phyloP scores from a whole-genome alignment of 2,888 invertebrate genomes.

The Thymelicus lineola region DNA sequence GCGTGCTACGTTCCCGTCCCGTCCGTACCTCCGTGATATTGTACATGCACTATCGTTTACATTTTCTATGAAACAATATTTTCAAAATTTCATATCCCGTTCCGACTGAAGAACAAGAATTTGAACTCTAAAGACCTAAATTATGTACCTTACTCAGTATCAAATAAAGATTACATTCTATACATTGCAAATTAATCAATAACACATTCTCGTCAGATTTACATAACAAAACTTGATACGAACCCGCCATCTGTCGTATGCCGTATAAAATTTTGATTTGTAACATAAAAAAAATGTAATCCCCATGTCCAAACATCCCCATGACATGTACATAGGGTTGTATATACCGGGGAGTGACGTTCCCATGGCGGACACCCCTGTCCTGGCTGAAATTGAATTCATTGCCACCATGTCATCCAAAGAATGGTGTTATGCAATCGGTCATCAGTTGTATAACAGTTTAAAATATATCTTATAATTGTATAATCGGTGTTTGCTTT shows the following conservation, averaged over 20 bases:
- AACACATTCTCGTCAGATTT: neutral
- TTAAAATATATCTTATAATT: neutral
- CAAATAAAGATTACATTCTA: too few relatives aligned
- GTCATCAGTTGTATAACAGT: neutral
- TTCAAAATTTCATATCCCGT: too few relatives aligned
- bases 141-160: too few relatives aligned
- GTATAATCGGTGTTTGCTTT: neutral
- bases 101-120: too few relatives aligned
- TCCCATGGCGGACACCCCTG: constrained; percentile 55
- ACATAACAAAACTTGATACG: constrained; percentile 1
- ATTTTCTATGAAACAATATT: too few relatives aligned
- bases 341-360: constrained; percentile 54
- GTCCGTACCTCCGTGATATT: too few relatives aligned
- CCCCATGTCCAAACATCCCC: constrained; percentile 39
- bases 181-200: neutral
- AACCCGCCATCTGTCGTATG: constrained; percentile 25
- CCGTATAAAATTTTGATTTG: constrained; percentile 27
- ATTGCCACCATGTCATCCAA: constrained; percentile 65
- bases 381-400: constrained; percentile 62
- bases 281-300: constrained; percentile 28
- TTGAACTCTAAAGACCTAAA: too few relatives aligned
- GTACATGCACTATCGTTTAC: too few relatives aligned
- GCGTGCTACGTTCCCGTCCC: too few relatives aligned
- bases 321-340: constrained; percentile 38
- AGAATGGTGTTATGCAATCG: constrained; percentile 49